Evolutionary conservation across 2,113 vertebrate genomes (phyloP).

Genomic region (Paedocypris sp.): DNA sequence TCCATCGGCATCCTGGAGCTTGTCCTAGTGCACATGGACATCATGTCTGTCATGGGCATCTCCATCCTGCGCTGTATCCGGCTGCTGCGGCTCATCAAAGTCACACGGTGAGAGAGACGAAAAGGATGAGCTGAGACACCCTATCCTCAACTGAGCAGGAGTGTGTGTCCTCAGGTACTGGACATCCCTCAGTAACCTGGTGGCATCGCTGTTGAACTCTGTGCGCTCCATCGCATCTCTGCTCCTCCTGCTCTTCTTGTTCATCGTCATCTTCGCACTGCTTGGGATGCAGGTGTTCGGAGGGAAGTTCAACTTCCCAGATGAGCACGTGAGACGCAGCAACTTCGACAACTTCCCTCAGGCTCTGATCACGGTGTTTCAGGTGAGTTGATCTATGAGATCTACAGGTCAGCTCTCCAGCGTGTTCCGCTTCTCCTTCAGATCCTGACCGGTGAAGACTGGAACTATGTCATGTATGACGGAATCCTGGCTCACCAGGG

Average conservation of each 20-base stretch:
- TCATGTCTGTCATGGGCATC: constrained; percentile 78
- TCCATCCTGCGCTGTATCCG: constrained; percentile 87
- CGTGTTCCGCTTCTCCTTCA: constrained; percentile 30
- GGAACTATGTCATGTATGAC: constrained; percentile 85
- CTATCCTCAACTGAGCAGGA: too few species aligned
- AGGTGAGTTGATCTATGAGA: constrained; percentile 53
- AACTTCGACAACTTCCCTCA: constrained; percentile 90
- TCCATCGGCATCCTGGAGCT: constrained; percentile 74
- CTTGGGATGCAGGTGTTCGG: constrained; percentile 90
- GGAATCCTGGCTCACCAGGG: constrained; percentile 82
- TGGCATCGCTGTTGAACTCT: constrained; percentile 82
- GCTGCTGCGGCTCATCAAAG: constrained; percentile 81
- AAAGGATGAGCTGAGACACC: too few species aligned
- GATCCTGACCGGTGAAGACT: constrained; percentile 86
- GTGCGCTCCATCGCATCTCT: constrained; percentile 84
- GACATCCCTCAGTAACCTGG: constrained; percentile 82
- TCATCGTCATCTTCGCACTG: constrained; percentile 81
- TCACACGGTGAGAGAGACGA: constrained; percentile 88
- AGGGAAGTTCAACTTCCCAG: constrained; percentile 80
- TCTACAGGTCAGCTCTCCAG: background rate
- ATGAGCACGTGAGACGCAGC: constrained; percentile 70
- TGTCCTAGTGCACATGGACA: constrained; percentile 67
- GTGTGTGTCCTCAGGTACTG: constrained; percentile 75
- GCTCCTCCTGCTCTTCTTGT: constrained; percentile 85
- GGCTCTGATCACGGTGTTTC: constrained; percentile 87